These are phyloP conservation scores for Zoanthus sansibaricus DNA, from an alignment of 92 coral and sea anemone genomes.

Conservation along the genomic window DNA sequence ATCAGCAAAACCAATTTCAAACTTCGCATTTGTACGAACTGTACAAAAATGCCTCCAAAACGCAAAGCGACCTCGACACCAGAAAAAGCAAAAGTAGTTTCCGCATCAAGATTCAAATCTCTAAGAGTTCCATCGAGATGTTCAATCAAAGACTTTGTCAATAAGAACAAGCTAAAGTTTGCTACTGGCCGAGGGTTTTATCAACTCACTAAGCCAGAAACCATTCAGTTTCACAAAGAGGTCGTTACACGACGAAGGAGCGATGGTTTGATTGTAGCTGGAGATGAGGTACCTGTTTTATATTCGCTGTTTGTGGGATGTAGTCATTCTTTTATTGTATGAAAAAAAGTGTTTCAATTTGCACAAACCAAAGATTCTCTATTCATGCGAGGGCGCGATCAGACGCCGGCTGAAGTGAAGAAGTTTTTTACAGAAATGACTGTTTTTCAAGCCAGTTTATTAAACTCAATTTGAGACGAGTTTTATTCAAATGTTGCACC, in stretches of 20 bases:
- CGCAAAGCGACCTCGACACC: constrained; percentile 64
- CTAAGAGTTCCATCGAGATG: constrained; percentile 68
- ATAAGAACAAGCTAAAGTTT: constrained; percentile 86
- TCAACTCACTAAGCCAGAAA: constrained; percentile 93
- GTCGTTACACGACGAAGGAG: constrained; percentile 84
- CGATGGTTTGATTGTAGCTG: constrained; percentile 82
- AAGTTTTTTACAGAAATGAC: too few species aligned
- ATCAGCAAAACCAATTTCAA: too few species aligned
- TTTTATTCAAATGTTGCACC: too few species aligned
- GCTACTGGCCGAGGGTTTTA: constrained; percentile 92
- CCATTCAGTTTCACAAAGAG: constrained; percentile 93
- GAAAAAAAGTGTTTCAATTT: too few species aligned
- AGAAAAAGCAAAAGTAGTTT: constrained; percentile 59
- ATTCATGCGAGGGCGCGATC: too few species aligned
- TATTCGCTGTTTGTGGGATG: too few species aligned
- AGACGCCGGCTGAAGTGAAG: too few species aligned
- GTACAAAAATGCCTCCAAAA: constrained; percentile 76
- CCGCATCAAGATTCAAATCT: constrained; percentile 77
- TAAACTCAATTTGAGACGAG: too few species aligned
- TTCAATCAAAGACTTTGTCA: constrained; percentile 83
- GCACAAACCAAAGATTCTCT: too few species aligned
- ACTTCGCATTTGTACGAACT: not conserved
- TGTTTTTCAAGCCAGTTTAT: too few species aligned
- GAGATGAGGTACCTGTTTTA: constrained; percentile 75
- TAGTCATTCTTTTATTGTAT: too few species aligned